Conservation (phyloP, 2,888 invertebrate species). For the Phasia obesa region DNA sequence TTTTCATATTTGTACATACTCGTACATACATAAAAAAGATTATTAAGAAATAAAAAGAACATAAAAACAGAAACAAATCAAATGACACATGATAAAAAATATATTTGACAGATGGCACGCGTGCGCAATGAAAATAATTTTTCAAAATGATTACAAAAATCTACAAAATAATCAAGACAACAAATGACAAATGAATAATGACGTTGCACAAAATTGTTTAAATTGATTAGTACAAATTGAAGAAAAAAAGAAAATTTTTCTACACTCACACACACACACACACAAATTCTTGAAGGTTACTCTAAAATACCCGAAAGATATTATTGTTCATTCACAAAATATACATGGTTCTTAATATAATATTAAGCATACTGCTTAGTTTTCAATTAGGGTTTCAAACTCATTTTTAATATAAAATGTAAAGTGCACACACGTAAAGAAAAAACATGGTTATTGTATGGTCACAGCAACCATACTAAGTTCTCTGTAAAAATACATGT, state of each 20-base stretch:
- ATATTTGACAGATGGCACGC: slow-evolving; percentile 71
- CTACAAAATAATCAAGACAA: slow-evolving; percentile 48
- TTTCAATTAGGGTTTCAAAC: too few relatives aligned
- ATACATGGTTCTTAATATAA: too few relatives aligned
- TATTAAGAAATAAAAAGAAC: slow-evolving; percentile 27
- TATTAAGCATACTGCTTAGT: too few relatives aligned
- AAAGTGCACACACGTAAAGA: too few relatives aligned
- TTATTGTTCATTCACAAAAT: too few relatives aligned
- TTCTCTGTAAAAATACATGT: too few relatives aligned
- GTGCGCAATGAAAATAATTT: slow-evolving; percentile 69
- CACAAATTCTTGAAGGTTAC: too few relatives aligned
- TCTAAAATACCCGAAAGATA: too few relatives aligned
- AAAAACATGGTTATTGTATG: too few relatives aligned
- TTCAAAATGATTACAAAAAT: slow-evolving; percentile 55
- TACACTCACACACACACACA: not conserved
- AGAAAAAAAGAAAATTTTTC: not conserved
- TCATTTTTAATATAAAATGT: too few relatives aligned
- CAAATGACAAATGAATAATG: slow-evolving; percentile 61
- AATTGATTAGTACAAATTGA: slow-evolving; percentile 40
- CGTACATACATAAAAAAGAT: not conserved
- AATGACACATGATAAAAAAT: slow-evolving; percentile 35
- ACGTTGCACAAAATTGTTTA: slow-evolving; percentile 50
- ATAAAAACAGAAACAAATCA: slow-evolving; percentile 34
- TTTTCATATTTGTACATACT: slow-evolving; percentile 32
- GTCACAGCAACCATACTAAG: too few relatives aligned